Evolutionary conservation across 2,113 vertebrate genomes (phyloP).

Genomic region (Microcebus griseorufus): DNA sequence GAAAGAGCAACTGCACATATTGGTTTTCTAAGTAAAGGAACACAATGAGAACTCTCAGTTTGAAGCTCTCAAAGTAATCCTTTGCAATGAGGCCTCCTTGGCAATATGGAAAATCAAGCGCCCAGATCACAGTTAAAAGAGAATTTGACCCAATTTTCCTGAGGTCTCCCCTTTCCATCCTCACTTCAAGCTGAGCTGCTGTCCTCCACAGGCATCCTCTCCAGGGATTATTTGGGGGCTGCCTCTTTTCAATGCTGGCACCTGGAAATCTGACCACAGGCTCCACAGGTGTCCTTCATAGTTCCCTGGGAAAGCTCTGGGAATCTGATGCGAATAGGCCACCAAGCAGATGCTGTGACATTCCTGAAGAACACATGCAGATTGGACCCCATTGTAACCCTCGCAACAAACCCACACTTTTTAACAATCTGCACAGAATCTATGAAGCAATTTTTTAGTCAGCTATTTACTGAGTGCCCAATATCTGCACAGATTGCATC

Average conservation of each 20-base stretch:
- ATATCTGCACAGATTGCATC: neutral
- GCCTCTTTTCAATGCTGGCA: neutral
- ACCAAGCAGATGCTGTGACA: neutral
- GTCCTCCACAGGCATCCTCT: neutral
- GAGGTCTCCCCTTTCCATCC: neutral
- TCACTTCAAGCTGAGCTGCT: neutral
- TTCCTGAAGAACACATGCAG: neutral
- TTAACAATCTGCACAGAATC: neutral
- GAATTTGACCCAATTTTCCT: neutral
- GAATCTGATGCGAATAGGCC: neutral
- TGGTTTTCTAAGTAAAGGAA: constrained; percentile 11
- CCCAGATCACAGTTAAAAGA: neutral
- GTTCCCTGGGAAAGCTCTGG: neutral
- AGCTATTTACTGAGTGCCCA: neutral
- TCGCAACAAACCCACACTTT: neutral
- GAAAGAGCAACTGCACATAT: neutral
- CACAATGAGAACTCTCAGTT: neutral
- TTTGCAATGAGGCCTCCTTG: neutral
- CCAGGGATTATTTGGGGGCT: neutral
- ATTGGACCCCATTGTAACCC: neutral
- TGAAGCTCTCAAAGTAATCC: neutral
- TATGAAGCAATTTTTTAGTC: neutral
- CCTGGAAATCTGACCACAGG: neutral
- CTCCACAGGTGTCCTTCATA: too few relatives aligned
- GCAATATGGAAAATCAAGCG: neutral